A percentile compares a stretch with the other conserved stretches of the same genome.
These are phyloP conservation scores for Dicrurus megarhynchus DNA, from an alignment of 2,113 vertebrate species.

Conservation along the genomic window DNA sequence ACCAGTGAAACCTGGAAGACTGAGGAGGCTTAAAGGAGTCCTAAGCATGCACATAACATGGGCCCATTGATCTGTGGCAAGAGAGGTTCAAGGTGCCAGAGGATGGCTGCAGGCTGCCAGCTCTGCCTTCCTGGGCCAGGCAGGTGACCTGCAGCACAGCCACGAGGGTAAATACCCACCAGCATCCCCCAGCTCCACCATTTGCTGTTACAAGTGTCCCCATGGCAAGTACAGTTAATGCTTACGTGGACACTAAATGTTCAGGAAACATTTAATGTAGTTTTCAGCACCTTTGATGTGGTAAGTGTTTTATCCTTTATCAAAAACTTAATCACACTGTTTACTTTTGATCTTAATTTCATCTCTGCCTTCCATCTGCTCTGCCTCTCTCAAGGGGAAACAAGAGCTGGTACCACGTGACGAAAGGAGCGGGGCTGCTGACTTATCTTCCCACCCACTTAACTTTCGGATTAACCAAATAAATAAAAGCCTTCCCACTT, in stretches of 20 bases:
- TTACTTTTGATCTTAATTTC: constrained; percentile 65
- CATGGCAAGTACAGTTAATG: background rate
- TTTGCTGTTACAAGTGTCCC: background rate
- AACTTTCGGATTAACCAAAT: constrained; percentile 38
- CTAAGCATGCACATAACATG: fast-evolving
- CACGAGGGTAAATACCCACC: fast-evolving
- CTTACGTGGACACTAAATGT: background rate
- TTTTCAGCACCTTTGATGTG: constrained; percentile 22
- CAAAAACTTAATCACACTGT: constrained; percentile 48
- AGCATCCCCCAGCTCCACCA: background rate
- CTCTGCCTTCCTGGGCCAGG: background rate
- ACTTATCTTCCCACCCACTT: constrained; percentile 45
- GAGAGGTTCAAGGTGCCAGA: background rate
- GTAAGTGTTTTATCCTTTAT: constrained; percentile 62
- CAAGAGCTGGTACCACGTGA: background rate
- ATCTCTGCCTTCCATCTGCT: constrained; percentile 60
- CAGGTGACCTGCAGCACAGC: background rate
- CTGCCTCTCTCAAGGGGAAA: constrained; percentile 37
- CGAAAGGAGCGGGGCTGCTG: background rate
- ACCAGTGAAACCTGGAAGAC: background rate
- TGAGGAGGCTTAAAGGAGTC: background rate
- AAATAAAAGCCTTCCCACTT: constrained; percentile 36
- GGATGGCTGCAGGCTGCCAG: background rate
- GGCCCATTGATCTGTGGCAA: too few relatives aligned
- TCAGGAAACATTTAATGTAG: constrained; percentile 34